A percentile compares a stretch with the other conserved stretches of the same genome.
Conservation (phyloP, 2,888 invertebrate species). For the Allophyes oxyacanthae region DNA sequence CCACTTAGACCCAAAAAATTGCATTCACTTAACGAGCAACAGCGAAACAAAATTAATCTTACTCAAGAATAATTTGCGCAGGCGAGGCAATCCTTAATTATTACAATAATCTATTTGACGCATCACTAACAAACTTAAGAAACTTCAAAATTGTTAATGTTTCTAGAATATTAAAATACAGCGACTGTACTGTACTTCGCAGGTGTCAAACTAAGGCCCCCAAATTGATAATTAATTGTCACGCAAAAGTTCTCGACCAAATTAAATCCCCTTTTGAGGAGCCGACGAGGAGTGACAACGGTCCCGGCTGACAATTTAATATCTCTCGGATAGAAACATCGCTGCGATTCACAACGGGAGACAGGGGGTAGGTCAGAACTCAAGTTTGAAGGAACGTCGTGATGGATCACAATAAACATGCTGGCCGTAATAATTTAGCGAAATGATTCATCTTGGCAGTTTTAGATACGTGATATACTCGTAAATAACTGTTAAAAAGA, state of each 20-base stretch:
- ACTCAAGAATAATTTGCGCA: too few relatives aligned
- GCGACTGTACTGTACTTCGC: constrained; percentile 61
- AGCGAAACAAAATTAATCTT: too few relatives aligned
- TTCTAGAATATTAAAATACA: constrained; percentile 53
- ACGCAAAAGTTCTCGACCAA: constrained; percentile 83
- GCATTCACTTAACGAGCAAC: too few relatives aligned
- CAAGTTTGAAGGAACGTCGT: constrained; percentile 45
- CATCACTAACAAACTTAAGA: constrained; percentile 27
- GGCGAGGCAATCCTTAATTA: neutral
- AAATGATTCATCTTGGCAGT: neutral
- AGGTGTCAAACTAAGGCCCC: constrained; percentile 81
- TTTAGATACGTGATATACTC: too few relatives aligned
- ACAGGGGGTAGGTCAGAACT: constrained; percentile 55
- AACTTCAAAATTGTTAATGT: constrained; percentile 53
- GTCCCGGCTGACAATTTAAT: constrained; percentile 87
- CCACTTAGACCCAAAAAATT: too few relatives aligned
- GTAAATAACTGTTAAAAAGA: too few relatives aligned
- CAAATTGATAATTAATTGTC: constrained; percentile 88
- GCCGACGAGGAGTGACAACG: constrained; percentile 73
- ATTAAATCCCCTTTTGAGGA: constrained; percentile 86
- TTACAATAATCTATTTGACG: constrained; percentile 5
- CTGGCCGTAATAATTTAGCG: constrained; percentile 1
- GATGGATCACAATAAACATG: constrained; percentile 29
- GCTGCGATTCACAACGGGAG: constrained; percentile 52
- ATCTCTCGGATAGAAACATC: constrained; percentile 80